These are phyloP conservation scores for Rhea americana DNA, from an alignment of 2,113 vertebrate genomes.

Conservation along the genomic window DNA sequence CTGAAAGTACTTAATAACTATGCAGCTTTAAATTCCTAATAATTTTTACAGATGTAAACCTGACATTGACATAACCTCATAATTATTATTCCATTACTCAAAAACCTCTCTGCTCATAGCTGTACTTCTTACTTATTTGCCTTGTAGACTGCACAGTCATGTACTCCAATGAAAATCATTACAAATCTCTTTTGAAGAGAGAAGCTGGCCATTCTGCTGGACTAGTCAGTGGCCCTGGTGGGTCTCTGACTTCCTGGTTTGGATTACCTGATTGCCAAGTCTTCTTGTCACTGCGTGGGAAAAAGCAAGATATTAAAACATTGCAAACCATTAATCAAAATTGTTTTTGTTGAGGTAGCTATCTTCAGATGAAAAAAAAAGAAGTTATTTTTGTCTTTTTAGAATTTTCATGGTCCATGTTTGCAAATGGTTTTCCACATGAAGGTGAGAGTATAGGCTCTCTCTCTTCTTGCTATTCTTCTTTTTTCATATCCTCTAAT, in stretches of 20 bases:
- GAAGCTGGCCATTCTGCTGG: neutral
- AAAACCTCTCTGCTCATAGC: neutral
- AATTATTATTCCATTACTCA: neutral
- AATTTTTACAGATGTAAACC: neutral
- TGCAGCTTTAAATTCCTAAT: neutral
- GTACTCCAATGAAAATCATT: neutral
- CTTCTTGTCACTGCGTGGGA: neutral
- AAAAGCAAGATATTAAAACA: neutral
- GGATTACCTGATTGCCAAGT: neutral
- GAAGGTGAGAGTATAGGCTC: rapidly evolving
- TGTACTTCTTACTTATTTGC: neutral
- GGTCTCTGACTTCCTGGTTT: neutral
- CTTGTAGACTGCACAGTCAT: neutral
- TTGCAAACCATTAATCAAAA: neutral
- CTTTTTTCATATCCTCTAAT: neutral
- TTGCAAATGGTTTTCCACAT: neutral
- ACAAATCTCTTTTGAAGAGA: neutral
- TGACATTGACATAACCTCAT: neutral
- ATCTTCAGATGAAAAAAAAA: neutral
- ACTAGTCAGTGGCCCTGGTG: neutral
- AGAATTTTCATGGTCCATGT: neutral
- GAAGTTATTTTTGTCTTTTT: neutral
- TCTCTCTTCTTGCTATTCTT: neutral
- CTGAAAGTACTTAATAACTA: neutral
- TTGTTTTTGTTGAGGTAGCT: neutral